Evolutionary conservation across 2,113 vertebrate species (phyloP), one percentile per base, ranked within the genome.

Genomic region (Strigops habroptila): DNA sequence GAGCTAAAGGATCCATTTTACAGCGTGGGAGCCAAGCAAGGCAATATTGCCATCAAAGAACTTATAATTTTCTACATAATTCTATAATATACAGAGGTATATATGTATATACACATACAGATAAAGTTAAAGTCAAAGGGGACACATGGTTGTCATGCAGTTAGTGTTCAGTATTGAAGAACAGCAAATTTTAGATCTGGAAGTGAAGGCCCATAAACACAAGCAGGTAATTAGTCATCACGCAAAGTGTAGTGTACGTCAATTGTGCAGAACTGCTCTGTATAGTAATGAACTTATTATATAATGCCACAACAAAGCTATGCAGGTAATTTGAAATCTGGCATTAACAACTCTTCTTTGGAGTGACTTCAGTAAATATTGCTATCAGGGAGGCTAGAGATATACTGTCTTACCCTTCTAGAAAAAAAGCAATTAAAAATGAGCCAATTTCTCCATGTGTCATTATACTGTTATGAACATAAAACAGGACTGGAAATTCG

Each of bases 301-400:
- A 52, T 30, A 70, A 62, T 23, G 39, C 18, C 37, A 70, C 46
- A 75, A 71, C 33, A 51, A 68, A 70, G 41, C 52, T 48, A 85
- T 30, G 7, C 70, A 60, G 48, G 69, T 39, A 87, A 31, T 76
- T 57, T 2, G 5, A 90, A 85, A 79, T 68, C 82, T 93, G 48
- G 27, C 60, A 85, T 69, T 82, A 14, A 27, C 39, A 86, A 49
- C 52, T 35, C 43, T 51, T 87, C 33, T 82, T 85, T 67, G 48
- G 49, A 89, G 18, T 22, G 31, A 78, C 28, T 93, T 84, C 39
- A 87, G 52, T 76, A 89, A 85, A 92, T 71, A 94, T 12, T 91
- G 70, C 33, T 75, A 78, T 35, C 43, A 68, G 51, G 37, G 43
- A 76, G 51, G 52, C 71, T 57, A 87, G 46, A 78, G 23, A 75